Evolutionary conservation across 2,113 vertebrate species (phyloP).

Genomic region (Oncorhynchus mykiss): DNA sequence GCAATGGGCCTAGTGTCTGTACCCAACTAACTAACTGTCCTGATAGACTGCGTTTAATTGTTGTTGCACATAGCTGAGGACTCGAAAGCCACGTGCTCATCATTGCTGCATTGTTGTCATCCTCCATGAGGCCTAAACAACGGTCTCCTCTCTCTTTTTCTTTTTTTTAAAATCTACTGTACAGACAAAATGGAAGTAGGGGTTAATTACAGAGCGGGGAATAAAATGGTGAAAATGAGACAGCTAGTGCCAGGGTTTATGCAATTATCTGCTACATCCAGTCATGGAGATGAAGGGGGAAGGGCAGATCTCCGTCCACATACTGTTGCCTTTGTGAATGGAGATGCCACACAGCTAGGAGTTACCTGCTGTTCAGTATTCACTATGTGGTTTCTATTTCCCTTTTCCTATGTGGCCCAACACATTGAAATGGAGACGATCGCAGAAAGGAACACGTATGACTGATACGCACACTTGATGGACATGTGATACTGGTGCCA

Average conservation of each 20-base stretch:
- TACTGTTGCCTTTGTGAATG: slow-evolving; percentile 39
- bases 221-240: slow-evolving; percentile 55
- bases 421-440: not conserved
- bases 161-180: not conserved
- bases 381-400: not conserved
- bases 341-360: slow-evolving; percentile 41
- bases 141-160: slow-evolving; percentile 22
- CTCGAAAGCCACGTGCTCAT: slow-evolving; percentile 53
- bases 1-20: not conserved
- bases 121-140: slow-evolving; percentile 59
- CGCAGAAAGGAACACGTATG: not conserved
- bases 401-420: not conserved
- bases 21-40: slow-evolving; percentile 10
- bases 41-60: slow-evolving; percentile 44
- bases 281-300: slow-evolving; percentile 18
- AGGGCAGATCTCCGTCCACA: slow-evolving; percentile 33
- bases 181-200: slow-evolving; percentile 56
- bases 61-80: slow-evolving; percentile 27
- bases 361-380: not conserved
- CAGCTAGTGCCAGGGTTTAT: slow-evolving; percentile 54
- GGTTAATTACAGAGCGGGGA: slow-evolving; percentile 59
- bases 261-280: slow-evolving; percentile 51
- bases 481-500: no score
- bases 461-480: not conserved
- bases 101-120: slow-evolving; percentile 48